A percentile compares a stretch with the other conserved stretches of the same genome.
Conservation (phyloP, 2,888 invertebrate species). For the Mimas tiliae region DNA sequence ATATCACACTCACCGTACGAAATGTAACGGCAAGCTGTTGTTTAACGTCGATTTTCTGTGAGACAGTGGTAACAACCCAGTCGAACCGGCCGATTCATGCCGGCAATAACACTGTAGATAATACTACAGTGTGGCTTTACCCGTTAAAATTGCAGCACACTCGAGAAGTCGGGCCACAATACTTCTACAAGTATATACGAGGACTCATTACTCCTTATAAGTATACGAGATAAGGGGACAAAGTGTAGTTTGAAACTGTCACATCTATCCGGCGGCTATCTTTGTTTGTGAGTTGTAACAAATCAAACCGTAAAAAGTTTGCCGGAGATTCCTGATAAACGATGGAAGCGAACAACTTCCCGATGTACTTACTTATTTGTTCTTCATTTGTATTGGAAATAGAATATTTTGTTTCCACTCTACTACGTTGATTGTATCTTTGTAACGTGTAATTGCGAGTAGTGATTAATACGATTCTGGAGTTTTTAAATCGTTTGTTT, state of each 20-base stretch:
- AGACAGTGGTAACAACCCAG: too few species aligned
- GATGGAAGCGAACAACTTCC: constrained; percentile 68
- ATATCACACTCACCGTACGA: too few species aligned
- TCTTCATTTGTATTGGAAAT: constrained; percentile 64
- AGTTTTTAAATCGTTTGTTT: constrained; percentile 4
- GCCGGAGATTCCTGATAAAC: constrained; percentile 76
- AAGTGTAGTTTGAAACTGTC: constrained; percentile 30
- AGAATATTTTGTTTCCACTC: constrained; percentile 27
- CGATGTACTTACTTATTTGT: constrained; percentile 76
- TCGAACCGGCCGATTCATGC: too few species aligned
- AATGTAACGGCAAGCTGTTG: too few species aligned
- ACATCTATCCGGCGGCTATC: constrained; percentile 48
- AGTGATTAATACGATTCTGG: constrained; percentile 13
- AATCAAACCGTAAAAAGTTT: constrained; percentile 81
- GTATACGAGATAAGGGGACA: constrained; percentile 1
- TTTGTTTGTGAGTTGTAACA: constrained; percentile 60
- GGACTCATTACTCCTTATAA: background rate
- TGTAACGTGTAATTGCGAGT: constrained; percentile 15
- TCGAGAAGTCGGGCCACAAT: background rate
- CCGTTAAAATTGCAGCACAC: background rate
- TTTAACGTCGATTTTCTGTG: too few species aligned
- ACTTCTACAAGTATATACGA: background rate
- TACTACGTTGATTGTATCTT: constrained; percentile 10
- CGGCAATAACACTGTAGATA: too few species aligned
- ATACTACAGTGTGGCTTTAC: too few species aligned